phyloP scores from a whole-genome alignment of 2,888 invertebrate genomes.

The Limnephilus lunatus region DNA sequence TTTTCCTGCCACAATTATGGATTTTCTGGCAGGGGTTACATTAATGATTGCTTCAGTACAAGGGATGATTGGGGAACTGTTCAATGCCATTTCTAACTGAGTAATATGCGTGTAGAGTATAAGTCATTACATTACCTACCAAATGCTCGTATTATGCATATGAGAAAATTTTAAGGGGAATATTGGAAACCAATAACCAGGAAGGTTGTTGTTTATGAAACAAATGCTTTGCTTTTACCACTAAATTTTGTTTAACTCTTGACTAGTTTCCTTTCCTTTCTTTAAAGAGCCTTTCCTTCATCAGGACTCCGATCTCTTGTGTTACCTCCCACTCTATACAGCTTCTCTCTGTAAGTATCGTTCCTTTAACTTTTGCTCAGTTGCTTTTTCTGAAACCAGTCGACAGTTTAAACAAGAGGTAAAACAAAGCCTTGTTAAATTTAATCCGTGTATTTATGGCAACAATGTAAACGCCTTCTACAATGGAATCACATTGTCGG shows the following conservation, averaged over 20 bases:
- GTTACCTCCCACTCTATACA: too few species aligned
- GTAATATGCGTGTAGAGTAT: neutral
- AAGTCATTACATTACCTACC: neutral
- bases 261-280: too few species aligned
- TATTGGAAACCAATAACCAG: neutral
- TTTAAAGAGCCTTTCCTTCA: too few species aligned
- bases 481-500: neutral
- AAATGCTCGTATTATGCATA: neutral
- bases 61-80: constrained; percentile 7
- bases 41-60: neutral
- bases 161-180: neutral
- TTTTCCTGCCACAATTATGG: too few species aligned
- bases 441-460: neutral
- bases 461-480: neutral
- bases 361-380: too few species aligned
- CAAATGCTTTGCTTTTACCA: neutral
- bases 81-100: constrained; percentile 35
- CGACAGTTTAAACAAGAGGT: neutral
- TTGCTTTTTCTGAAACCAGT: neutral
- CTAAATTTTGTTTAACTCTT: too few species aligned
- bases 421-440: neutral
- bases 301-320: too few species aligned
- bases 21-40: neutral
- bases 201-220: neutral
- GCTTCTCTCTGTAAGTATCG: too few species aligned